Evolutionary conservation across 2,888 invertebrate genomes (phyloP).

Genomic region (Cyclophora albipunctata): DNA sequence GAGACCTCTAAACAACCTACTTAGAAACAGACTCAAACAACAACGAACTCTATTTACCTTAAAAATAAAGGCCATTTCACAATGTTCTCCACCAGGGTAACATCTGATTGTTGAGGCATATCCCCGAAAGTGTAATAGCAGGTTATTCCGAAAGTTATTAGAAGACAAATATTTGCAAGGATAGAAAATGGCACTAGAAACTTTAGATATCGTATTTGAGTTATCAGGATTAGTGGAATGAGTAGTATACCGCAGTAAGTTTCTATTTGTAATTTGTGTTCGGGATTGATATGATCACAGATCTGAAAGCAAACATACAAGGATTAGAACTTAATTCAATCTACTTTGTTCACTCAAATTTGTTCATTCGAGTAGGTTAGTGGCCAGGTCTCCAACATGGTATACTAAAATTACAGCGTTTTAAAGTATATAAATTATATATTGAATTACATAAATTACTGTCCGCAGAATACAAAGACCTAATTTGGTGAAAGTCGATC

Average conservation of each 20-base stretch:
- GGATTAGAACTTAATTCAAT: too few relatives aligned
- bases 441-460: too few relatives aligned
- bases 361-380: too few relatives aligned
- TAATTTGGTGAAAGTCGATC: too few relatives aligned
- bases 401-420: too few relatives aligned
- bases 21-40: too few relatives aligned
- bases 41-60: slow-evolving; percentile 42
- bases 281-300: slow-evolving; percentile 50
- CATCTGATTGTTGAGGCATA: slow-evolving; percentile 41
- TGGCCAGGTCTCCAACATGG: too few relatives aligned
- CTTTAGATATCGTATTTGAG: slow-evolving; percentile 82
- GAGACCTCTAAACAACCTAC: too few relatives aligned
- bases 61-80: slow-evolving; percentile 88
- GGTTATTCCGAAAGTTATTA: slow-evolving; percentile 85
- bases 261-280: slow-evolving; percentile 64
- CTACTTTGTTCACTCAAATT: too few relatives aligned
- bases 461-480: too few relatives aligned
- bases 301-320: slow-evolving; percentile 57
- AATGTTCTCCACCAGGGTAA: slow-evolving; percentile 53
- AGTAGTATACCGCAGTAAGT: slow-evolving; percentile 80
- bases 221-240: slow-evolving; percentile 80
- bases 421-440: too few relatives aligned
- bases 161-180: slow-evolving; percentile 87
- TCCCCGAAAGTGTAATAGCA: slow-evolving; percentile 85
- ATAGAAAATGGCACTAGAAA: slow-evolving; percentile 92